Percentiles rank a stretch among this genome's conserved stretches.
phyloP scores from a whole-genome alignment of 2,888 invertebrate species.

The Ferdinandea cuprea region DNA sequence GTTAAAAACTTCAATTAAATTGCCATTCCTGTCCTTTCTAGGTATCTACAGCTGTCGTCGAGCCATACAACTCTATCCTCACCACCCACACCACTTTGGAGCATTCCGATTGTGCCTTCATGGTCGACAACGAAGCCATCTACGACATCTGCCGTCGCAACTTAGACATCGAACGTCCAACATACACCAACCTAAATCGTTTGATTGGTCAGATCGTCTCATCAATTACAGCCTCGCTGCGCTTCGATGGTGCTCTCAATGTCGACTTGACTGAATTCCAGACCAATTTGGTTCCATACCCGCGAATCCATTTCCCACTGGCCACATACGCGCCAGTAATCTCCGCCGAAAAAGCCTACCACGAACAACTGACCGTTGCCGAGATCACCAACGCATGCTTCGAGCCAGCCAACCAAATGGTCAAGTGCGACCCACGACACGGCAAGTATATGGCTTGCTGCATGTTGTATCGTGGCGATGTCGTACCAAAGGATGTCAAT shows the following conservation, averaged over 20 bases:
- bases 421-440: conserved; percentile 94
- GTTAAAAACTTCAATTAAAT: neutral
- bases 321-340: conserved; percentile 96
- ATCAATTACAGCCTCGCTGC: conserved; percentile 95
- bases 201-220: conserved; percentile 95
- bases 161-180: conserved; percentile 92
- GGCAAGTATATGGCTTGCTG: conserved; percentile 98
- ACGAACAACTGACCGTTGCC: conserved; percentile 94
- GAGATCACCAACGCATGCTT: conserved; percentile 98
- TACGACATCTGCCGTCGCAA: conserved; percentile 95
- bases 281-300: conserved; percentile 96
- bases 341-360: conserved; percentile 96
- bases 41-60: conserved; percentile 92
- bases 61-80: conserved; percentile 96
- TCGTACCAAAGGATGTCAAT: conserved; percentile 96
- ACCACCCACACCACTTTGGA: conserved; percentile 95
- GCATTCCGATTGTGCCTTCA: conserved; percentile 95
- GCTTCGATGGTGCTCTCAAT: conserved; percentile 96
- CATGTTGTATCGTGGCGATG: conserved; percentile 96
- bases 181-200: conserved; percentile 94
- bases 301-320: conserved; percentile 96
- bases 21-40: conserved; percentile 80
- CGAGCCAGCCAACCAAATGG: conserved; percentile 97
- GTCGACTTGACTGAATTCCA: conserved; percentile 97
- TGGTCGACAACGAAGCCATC: conserved; percentile 96